Evolutionary conservation across 2,113 vertebrate species (phyloP), one percentile per base, ranked within the genome.

Genomic region (Dromaius novaehollandiae): DNA sequence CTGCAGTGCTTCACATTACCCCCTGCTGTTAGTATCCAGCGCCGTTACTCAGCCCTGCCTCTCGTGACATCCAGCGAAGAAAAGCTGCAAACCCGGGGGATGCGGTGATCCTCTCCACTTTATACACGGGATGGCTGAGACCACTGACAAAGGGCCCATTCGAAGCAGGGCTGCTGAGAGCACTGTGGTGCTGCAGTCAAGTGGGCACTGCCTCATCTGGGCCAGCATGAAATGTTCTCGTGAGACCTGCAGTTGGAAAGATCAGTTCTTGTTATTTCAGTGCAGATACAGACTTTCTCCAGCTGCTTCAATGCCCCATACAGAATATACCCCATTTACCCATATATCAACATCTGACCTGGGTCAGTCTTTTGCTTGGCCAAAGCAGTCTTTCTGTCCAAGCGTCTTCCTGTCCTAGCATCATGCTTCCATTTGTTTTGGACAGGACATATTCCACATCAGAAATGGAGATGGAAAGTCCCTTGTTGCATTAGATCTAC

Each of bases 31-130:
- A 32, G 32, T 68, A 55, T 13, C 95, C 71, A 51, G 71, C 5
- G 5, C 76, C 73, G 74, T 96, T 56, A 94, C 79, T 95, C 94
- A 96, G n/a, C 76, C 93, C 58, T 19, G 58, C 61, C 82, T 5
- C 2, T 34, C 71, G 75, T 80, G 92, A 60, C 94, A 93, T 74
- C 46, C 75, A 77, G 86, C 90, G 56, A 48, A 82, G 63, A 2
- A 30, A 68, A 42, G 50, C 89, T 79, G 78, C 56, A 70, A 76
- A 68, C 61, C 38, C 66, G 28, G 4, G 1, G 44, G 21, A 40
- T 4, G 13, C 1, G 21, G 65, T 44, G 58, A 17, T 38, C 22
- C 9, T 50, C 58, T 24, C 19, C 0, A 1, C 32, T 71, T 80
- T 30, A 51, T 5, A 55, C 65, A 3, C 56, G 9, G 65, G 46